Evolutionary conservation across 2,113 vertebrate species (phyloP).

Genomic region (Coregonus clupeaformis): DNA sequence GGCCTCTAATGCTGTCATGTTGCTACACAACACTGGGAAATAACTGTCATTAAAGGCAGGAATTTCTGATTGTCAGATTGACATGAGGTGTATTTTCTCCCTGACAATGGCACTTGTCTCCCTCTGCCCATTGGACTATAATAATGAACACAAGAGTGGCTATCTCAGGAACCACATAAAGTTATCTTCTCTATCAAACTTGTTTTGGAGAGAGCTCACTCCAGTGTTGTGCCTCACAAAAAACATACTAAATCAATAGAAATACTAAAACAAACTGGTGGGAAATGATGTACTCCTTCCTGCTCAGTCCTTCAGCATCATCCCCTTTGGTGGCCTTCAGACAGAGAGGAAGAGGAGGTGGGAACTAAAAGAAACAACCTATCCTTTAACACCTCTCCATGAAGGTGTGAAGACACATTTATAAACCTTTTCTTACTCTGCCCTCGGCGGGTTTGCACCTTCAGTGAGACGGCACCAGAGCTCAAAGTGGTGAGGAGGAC

Average conservation of each 20-base stretch:
- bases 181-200: no score
- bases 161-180: no score
- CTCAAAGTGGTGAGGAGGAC: neutral
- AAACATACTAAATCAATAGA: slow-evolving; percentile 2
- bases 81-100: no score
- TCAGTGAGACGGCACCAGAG: neutral
- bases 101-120: no score
- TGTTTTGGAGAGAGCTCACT: no score
- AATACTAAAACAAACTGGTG: slow-evolving; percentile 5
- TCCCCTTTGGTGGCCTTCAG: slow-evolving; percentile 4
- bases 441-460: neutral
- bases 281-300: neutral
- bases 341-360: neutral
- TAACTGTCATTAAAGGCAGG: no score
- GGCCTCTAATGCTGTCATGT: no score
- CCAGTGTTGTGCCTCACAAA: neutral
- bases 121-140: no score
- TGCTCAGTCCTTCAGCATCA: neutral
- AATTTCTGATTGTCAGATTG: no score
- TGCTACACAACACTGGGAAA: no score
- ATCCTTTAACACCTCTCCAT: neutral
- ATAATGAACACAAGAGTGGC: no score
- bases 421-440: slow-evolving; percentile 6
- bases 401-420: neutral
- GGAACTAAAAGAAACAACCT: neutral